A percentile compares a stretch with the other conserved stretches of the same genome.
These are phyloP conservation scores for Thalassaphorura encarpata DNA, from an alignment of 1,140 invertebrate species.

Conservation along the genomic window DNA sequence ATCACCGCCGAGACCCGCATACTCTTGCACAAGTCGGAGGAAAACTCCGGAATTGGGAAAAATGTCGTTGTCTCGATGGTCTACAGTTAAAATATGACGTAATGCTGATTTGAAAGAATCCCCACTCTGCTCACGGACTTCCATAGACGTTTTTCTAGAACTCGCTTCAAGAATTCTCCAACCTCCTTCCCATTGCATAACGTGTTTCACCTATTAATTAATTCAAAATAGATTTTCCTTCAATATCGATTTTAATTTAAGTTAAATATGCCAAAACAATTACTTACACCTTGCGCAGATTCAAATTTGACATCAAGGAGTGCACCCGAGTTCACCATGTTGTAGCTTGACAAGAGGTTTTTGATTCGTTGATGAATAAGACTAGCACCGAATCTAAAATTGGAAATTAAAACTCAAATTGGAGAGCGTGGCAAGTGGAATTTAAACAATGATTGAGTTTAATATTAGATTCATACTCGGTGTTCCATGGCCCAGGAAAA, in stretches of 20 bases:
- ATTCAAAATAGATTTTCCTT: slow-evolving; percentile 3
- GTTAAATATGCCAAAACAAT: slow-evolving; percentile 3
- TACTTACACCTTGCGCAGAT: slow-evolving; percentile 43
- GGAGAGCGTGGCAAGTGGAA: slow-evolving; percentile 5
- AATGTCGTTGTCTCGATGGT: slow-evolving; percentile 64
- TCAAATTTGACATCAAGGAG: slow-evolving; percentile 54
- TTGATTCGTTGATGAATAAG: slow-evolving; percentile 61
- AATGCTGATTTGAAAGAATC: slow-evolving; percentile 75
- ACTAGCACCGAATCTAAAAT: slow-evolving; percentile 36
- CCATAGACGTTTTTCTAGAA: slow-evolving; percentile 55
- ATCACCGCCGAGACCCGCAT: slow-evolving; percentile 77
- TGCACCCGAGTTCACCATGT: slow-evolving; percentile 51
- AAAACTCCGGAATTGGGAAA: slow-evolving; percentile 62
- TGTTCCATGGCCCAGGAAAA: slow-evolving; percentile 46
- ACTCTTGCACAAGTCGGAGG: slow-evolving; percentile 59
- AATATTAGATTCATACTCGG: slow-evolving; percentile 49
- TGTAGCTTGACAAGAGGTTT: slow-evolving; percentile 70
- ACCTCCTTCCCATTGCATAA: slow-evolving; percentile 68
- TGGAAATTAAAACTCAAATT: slow-evolving; percentile 11
- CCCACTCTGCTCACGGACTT: slow-evolving; percentile 69
- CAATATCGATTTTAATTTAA: too few relatives aligned
- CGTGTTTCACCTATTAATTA: slow-evolving; percentile 54
- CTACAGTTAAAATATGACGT: slow-evolving; percentile 61
- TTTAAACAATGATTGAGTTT: too few relatives aligned
- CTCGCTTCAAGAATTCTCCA: slow-evolving; percentile 62